phyloP scores from a whole-genome alignment of 2,113 vertebrate species.

The Aramus guarauna region DNA sequence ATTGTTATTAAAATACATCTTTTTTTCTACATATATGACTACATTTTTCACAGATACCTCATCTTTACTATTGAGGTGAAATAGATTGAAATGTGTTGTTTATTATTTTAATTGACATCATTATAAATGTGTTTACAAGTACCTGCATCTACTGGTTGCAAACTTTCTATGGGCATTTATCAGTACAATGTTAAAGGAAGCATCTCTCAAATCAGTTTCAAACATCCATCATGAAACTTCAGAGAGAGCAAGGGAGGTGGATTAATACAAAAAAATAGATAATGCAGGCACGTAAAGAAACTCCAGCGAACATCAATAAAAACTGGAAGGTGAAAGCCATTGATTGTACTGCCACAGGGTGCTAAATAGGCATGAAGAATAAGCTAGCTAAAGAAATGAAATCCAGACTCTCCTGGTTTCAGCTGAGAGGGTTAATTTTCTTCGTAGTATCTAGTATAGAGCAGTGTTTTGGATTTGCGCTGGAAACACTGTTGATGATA shows the following conservation, averaged over 20 bases:
- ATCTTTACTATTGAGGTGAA: neutral
- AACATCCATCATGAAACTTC: accelerated
- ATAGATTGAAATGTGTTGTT: neutral
- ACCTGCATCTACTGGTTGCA: neutral
- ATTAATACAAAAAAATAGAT: neutral
- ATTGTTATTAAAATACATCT: neutral
- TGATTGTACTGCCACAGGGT: neutral
- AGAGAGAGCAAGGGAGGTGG: neutral
- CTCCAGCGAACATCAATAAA: neutral
- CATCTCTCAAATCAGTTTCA: neutral
- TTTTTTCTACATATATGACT: neutral
- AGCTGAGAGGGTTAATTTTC: no score
- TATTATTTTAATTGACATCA: neutral
- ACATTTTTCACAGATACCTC: neutral
- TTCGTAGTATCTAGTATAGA: no score
- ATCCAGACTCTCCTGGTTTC: neutral
- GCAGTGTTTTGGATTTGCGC: no score
- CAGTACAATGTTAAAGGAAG: neutral
- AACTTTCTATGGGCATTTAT: neutral
- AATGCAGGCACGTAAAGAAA: neutral
- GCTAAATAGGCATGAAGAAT: neutral
- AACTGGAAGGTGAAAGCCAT: neutral
- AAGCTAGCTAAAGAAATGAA: neutral
- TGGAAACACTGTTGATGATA: no score
- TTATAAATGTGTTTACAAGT: neutral